phyloP scores from a whole-genome alignment of 1,140 invertebrate genomes.

The Rhizoglyphus robini region DNA sequence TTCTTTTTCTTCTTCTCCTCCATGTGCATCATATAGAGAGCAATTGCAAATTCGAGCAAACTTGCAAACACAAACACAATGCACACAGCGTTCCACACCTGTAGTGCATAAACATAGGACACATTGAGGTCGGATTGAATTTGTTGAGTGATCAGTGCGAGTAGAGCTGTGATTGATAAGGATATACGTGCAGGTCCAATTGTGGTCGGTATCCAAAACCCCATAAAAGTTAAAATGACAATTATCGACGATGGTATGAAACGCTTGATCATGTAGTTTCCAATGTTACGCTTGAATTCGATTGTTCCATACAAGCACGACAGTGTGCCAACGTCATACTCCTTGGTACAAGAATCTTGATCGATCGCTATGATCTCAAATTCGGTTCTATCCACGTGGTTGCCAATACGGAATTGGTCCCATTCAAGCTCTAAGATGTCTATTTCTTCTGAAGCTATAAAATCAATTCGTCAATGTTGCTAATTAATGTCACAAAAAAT shows the following conservation, averaged over 20 bases:
- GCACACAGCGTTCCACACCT: constrained; percentile 45
- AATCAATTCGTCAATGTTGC: neutral
- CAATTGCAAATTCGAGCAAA: constrained; percentile 66
- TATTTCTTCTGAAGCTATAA: constrained; percentile 17
- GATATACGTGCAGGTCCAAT: constrained; percentile 44
- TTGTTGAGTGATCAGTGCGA: constrained; percentile 50
- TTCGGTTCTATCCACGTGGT: constrained; percentile 12
- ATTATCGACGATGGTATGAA: constrained; percentile 23
- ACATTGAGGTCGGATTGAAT: constrained; percentile 38
- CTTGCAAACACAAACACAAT: constrained; percentile 72
- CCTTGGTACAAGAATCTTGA: constrained; percentile 3
- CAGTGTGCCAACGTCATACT: neutral
- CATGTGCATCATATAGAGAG: constrained; percentile 30
- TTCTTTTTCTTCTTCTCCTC: neutral
- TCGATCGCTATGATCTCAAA: neutral
- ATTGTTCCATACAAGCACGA: constrained; percentile 18
- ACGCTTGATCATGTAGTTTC: constrained; percentile 19
- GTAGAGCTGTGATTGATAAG: constrained; percentile 44
- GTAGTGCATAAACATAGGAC: constrained; percentile 41
- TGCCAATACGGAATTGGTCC: constrained; percentile 4
- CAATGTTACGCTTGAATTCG: constrained; percentile 15
- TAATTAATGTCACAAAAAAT: too few species aligned
- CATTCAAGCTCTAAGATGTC: constrained; percentile 16
- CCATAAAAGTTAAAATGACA: constrained; percentile 21
- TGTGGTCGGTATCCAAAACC: constrained; percentile 27